Evolutionary conservation across 2,797 vertebrate genomes (phyloP), one percentile per base, ranked within the genome.

Genomic region (Anguilla marmorata): DNA sequence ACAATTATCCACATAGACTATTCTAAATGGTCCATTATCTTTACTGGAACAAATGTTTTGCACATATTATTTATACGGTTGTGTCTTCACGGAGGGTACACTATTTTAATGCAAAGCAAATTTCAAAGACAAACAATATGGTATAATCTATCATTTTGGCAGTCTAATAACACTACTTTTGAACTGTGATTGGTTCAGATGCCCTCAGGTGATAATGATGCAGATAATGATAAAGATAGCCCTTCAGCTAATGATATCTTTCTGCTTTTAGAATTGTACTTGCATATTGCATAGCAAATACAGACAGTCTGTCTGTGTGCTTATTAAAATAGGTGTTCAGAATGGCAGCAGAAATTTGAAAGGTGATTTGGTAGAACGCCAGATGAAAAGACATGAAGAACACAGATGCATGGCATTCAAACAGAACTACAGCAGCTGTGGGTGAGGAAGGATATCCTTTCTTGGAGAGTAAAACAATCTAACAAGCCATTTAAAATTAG

Each of bases 311-410:
- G 45, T 52, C 11, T 83, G 48, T 9, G 24, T n/a, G 24, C n/a
- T 50, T 52, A n/a, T 48, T n/a, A 58, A 85, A 85, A 88, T n/a
- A 85, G 37, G 76, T 52, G 33, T 16, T 33, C 27, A 74, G 33
- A n/a, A 41, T 79, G 16, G 37, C 33, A 21, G 14, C 69, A 33
- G 45, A 50, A 45, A 80, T 41, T n/a, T 80, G 41, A 48, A 76
- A 37, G 72, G 33, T 74, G 69, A 74, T 76, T 76, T 76, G 72
- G 72, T 33, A 21, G 27, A 12, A 1, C 3, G 74, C n/a, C 76
- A 80, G 45, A 48, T 48, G 41, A 45, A 27, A 12, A 48, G 9
- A 80, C 37, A 24, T 6, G 11, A 9, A 19, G 30, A 50, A 21
- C 1, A 21, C 14, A 41, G 37, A 41, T 45, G 12, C 16, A 30